Conservation (phyloP, 2,888 invertebrate species). For the Ophion costatus region DNA sequence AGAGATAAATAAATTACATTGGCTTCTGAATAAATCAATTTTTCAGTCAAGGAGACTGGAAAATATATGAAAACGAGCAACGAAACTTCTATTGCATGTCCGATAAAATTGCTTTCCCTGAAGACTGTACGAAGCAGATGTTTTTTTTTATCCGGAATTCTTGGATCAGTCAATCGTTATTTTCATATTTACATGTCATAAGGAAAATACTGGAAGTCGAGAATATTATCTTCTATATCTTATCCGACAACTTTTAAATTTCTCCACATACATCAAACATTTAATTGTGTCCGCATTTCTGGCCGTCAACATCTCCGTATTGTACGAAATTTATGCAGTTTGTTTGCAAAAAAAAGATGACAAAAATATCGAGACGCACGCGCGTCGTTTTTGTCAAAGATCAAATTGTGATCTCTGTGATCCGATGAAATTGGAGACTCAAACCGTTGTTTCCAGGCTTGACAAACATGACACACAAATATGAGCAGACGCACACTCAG, state of each 20-base stretch:
- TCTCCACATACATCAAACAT: neutral
- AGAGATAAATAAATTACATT: too few relatives aligned
- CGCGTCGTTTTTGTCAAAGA: slow-evolving; percentile 4
- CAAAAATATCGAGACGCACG: slow-evolving; percentile 14
- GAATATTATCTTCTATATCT: neutral
- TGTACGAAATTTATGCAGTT: too few relatives aligned
- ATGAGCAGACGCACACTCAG: slow-evolving; percentile 13
- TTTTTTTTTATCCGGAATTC: too few relatives aligned
- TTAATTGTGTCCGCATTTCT: neutral
- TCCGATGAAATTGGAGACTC: slow-evolving; percentile 59
- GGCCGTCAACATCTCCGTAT: too few relatives aligned
- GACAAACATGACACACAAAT: slow-evolving; percentile 22
- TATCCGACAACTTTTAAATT: neutral
- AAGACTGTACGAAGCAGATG: too few relatives aligned
- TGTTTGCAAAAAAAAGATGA: slow-evolving; percentile 1
- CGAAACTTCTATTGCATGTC: too few relatives aligned
- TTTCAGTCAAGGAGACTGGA: too few relatives aligned
- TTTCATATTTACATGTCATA: neutral
- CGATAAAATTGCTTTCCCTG: too few relatives aligned
- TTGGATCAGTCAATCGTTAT: neutral
- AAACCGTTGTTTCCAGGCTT: slow-evolving; percentile 15
- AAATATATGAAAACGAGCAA: too few relatives aligned
- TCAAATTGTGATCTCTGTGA: slow-evolving; percentile 31
- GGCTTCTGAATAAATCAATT: too few relatives aligned
- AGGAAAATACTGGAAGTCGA: neutral